Percentiles rank a stretch among this genome's conserved stretches.
These are phyloP conservation scores for Lasioglossum marginatum DNA, from an alignment of 2,888 invertebrate genomes.

Conservation along the genomic window DNA sequence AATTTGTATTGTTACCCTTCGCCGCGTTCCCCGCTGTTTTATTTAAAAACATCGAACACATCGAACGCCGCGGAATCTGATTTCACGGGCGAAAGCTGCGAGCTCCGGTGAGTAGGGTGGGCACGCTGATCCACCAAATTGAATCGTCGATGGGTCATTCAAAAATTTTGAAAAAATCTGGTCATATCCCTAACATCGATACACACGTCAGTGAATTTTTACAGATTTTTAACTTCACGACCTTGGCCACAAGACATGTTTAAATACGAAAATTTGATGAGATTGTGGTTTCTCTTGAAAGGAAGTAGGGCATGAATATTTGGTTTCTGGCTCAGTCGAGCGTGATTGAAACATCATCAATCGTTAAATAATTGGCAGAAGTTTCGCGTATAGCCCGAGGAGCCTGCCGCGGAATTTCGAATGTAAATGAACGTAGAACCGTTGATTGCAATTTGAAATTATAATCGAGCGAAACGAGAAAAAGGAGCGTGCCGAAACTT, in stretches of 20 bases:
- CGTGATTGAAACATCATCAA: not conserved
- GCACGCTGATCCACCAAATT: not conserved
- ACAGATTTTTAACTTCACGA: not conserved
- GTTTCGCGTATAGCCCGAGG: not conserved
- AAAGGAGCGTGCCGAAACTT: not conserved
- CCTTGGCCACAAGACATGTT: not conserved
- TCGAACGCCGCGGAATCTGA: not conserved
- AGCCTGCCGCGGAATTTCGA: not conserved
- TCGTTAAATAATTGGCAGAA: not conserved
- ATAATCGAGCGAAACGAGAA: not conserved
- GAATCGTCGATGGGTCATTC: not conserved
- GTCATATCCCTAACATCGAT: not conserved
- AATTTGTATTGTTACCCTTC: not conserved
- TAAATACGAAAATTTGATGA: not conserved
- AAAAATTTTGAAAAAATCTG: not conserved
- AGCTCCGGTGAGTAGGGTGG: not conserved
- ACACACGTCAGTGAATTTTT: not conserved
- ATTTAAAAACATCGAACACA: not conserved
- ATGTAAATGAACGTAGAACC: slow-evolving; percentile 17
- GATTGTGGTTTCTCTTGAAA: not conserved
- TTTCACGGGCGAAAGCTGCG: not conserved
- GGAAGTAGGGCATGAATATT: not conserved
- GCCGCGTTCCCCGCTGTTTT: not conserved
- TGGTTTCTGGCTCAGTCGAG: not conserved
- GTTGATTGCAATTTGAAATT: slow-evolving; percentile 15